Percentiles rank a stretch among this genome's conserved stretches.
Evolutionary conservation across 2,797 vertebrate species (phyloP).

Genomic region (Phataginus tricuspis): DNA sequence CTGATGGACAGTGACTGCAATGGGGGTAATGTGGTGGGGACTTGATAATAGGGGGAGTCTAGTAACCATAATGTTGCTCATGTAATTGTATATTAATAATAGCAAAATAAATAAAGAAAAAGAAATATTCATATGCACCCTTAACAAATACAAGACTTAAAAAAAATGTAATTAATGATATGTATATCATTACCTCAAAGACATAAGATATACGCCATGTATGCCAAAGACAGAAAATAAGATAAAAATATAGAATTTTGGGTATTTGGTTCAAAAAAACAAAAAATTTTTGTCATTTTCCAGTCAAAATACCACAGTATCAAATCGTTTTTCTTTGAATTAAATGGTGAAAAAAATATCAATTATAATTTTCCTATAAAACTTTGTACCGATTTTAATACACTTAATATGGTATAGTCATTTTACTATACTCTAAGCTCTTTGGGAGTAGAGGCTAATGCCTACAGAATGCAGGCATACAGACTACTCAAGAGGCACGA

Average conservation of each 20-base stretch:
- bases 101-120: too few relatives aligned
- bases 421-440: not conserved
- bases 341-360: slow-evolving; percentile 20
- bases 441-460: not conserved
- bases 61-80: too few relatives aligned
- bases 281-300: not conserved
- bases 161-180: not conserved
- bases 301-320: not conserved
- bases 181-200: not conserved
- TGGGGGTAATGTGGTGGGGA: too few relatives aligned
- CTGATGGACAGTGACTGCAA: too few relatives aligned
- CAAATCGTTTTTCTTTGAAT: slow-evolving; percentile 28
- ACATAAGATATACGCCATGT: not conserved
- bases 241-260: not conserved
- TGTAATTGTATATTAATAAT: too few relatives aligned
- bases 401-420: not conserved
- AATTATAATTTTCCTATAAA: slow-evolving; percentile 27
- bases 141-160: not conserved
- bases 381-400: not conserved
- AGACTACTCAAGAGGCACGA: not conserved
- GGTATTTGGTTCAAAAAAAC: not conserved
- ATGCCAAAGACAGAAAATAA: not conserved
- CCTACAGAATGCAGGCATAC: not conserved
- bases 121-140: too few relatives aligned
- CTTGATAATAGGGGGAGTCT: too few relatives aligned